A percentile compares a stretch with the other conserved stretches of the same genome.
These are phyloP conservation scores for Limnephilus marmoratus DNA, from an alignment of 2,888 invertebrate genomes.

Conservation along the genomic window DNA sequence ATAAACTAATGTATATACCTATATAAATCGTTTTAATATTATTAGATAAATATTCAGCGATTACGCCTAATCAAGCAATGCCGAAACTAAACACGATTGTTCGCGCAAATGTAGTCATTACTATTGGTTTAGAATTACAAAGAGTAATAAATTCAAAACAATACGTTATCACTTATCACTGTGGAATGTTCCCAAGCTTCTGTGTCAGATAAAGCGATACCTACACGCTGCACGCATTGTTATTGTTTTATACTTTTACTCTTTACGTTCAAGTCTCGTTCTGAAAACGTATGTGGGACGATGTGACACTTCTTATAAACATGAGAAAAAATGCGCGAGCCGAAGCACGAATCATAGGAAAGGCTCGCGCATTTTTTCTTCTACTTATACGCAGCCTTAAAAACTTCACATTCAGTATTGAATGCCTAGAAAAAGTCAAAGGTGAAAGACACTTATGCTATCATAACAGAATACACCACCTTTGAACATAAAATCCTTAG, in stretches of 20 bases:
- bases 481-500: too few species aligned
- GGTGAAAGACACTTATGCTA: too few species aligned
- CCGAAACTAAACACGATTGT: neutral
- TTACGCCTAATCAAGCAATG: neutral
- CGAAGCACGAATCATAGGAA: too few species aligned
- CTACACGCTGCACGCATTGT: neutral
- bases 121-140: neutral
- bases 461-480: too few species aligned
- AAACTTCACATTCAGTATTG: too few species aligned
- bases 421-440: too few species aligned
- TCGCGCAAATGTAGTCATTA: neutral
- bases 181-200: neutral
- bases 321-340: too few species aligned
- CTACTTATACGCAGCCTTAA: too few species aligned
- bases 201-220: neutral
- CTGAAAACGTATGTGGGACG: neutral
- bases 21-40: neutral
- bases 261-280: neutral
- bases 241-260: neutral
- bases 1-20: too few species aligned
- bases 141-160: neutral
- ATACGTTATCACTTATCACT: neutral
- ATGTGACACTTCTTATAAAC: neutral
- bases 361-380: too few species aligned
- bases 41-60: neutral